Conservation (phyloP, 2,113 vertebrate genomes). For the Speoplatyrhinus poulsoni region DNA sequence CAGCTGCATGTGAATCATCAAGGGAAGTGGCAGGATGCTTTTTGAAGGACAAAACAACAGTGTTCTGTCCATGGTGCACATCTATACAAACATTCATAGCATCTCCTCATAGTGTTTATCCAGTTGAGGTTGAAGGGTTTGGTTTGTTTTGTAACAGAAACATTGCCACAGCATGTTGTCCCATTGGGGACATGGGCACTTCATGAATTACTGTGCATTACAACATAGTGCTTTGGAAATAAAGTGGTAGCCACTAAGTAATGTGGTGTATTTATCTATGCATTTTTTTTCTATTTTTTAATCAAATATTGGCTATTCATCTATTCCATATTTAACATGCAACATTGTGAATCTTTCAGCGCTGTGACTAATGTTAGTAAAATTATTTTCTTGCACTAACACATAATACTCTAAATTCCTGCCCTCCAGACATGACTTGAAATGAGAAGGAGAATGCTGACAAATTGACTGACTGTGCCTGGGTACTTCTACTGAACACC, state of each 20-base stretch:
- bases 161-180: neutral
- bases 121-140: neutral
- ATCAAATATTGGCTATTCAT: conserved; percentile 5
- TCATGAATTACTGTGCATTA: conserved; percentile 33
- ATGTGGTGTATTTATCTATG: conserved; percentile 26
- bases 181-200: conserved; percentile 25
- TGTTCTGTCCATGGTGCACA: too few relatives aligned
- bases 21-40: too few relatives aligned
- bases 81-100: too few relatives aligned
- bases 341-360: conserved; percentile 3
- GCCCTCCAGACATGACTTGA: neutral
- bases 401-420: neutral
- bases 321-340: conserved; percentile 2
- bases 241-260: conserved; percentile 40
- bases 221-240: conserved; percentile 41
- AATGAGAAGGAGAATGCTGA: too few relatives aligned
- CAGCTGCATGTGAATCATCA: too few relatives aligned
- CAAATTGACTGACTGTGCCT: too few relatives aligned
- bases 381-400: neutral
- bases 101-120: too few relatives aligned
- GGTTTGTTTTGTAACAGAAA: conserved; percentile 8
- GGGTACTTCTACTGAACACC: too few relatives aligned
- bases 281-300: neutral
- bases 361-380: neutral
- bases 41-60: too few relatives aligned